These are phyloP conservation scores for Diplodus puntazzo DNA, from an alignment of 2,797 vertebrate species.

Conservation along the genomic window DNA sequence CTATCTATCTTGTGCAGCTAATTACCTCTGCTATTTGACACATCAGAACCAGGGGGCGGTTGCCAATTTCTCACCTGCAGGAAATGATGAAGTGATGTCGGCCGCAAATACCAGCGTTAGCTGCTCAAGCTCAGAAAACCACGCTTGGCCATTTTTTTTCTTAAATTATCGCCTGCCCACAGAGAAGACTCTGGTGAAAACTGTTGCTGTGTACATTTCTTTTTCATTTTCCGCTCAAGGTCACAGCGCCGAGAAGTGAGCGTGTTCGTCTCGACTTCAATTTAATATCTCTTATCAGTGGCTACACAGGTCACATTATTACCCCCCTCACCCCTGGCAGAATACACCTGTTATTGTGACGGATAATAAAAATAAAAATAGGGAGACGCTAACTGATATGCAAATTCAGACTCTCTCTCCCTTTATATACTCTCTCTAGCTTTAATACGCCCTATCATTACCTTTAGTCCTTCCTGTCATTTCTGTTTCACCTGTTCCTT, in stretches of 20 bases:
- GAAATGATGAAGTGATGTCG: conserved; percentile 5
- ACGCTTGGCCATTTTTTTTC: conserved; percentile 12
- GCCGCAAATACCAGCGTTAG: conserved; percentile 14
- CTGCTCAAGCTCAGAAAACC: neutral
- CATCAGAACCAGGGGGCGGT: conserved; percentile 19
- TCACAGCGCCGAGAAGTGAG: conserved; percentile 41
- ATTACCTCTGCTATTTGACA: conserved; percentile 46
- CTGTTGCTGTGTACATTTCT: conserved; percentile 28
- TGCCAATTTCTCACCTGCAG: conserved; percentile 44
- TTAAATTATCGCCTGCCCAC: conserved; percentile 43
- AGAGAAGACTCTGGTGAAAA: conserved; percentile 16
- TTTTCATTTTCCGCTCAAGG: conserved; percentile 67
- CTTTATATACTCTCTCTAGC: conserved; percentile 28
- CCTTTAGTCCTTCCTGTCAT: conserved; percentile 60
- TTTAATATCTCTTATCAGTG: conserved; percentile 67
- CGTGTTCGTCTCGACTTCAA: conserved; percentile 61
- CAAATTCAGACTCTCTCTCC: conserved; percentile 44
- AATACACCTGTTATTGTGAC: conserved; percentile 66
- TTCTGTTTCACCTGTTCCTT: conserved; percentile 47
- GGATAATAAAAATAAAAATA: conserved; percentile 65
- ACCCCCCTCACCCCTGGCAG: conserved; percentile 35
- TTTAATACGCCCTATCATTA: conserved; percentile 63
- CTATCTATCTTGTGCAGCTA: conserved; percentile 45
- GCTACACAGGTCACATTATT: conserved; percentile 57
- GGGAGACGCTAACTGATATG: conserved; percentile 51